Percentiles rank a stretch among this genome's conserved stretches.
phyloP scores from a whole-genome alignment of 1,140 invertebrate genomes.

The Drosophila bocqueti region DNA sequence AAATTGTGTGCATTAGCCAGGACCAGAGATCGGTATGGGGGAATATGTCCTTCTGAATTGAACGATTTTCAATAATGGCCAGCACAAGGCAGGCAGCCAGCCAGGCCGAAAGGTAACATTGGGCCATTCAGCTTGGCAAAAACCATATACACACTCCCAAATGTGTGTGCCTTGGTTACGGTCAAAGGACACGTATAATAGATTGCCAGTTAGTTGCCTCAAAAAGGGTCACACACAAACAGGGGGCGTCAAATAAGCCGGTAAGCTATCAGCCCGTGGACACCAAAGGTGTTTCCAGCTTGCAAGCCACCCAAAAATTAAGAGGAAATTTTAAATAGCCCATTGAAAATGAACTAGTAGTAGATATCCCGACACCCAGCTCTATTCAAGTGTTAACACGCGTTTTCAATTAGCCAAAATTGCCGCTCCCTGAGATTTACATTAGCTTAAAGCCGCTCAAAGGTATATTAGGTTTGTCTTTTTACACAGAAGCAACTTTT shows the following conservation, averaged over 20 bases:
- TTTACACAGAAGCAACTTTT: neutral
- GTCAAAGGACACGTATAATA: slow-evolving; percentile 77
- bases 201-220: slow-evolving; percentile 61
- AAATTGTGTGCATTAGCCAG: slow-evolving; percentile 72
- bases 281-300: slow-evolving; percentile 23
- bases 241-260: slow-evolving; percentile 38
- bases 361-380: neutral
- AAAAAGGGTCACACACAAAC: slow-evolving; percentile 43
- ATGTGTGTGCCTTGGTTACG: slow-evolving; percentile 58
- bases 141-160: slow-evolving; percentile 11
- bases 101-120: slow-evolving; percentile 74
- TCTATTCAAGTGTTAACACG: slow-evolving; percentile 61
- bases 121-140: slow-evolving; percentile 49
- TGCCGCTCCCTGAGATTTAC: neutral
- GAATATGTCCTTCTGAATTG: slow-evolving; percentile 39
- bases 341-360: slow-evolving; percentile 23
- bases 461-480: neutral
- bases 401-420: slow-evolving; percentile 70
- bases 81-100: slow-evolving; percentile 47
- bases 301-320: neutral
- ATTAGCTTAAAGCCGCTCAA: neutral
- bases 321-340: slow-evolving; percentile 24
- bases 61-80: slow-evolving; percentile 66
- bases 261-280: slow-evolving; percentile 53
- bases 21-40: neutral